Conservation (phyloP, 2,797 vertebrate genomes). For the Rallus crepitans region DNA sequence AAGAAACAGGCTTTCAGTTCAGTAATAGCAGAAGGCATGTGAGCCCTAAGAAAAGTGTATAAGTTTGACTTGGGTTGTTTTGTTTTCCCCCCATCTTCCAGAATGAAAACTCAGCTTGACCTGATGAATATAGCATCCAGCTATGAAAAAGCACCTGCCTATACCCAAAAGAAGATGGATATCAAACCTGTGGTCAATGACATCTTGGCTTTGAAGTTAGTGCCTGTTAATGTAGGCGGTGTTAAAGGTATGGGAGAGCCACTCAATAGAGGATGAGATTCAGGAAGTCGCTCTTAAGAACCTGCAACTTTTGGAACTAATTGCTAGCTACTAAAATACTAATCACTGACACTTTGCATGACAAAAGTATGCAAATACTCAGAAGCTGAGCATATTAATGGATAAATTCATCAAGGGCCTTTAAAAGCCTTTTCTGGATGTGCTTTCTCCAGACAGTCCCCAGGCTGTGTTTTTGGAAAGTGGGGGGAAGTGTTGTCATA, state of each 20-base stretch:
- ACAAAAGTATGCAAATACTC: not conserved
- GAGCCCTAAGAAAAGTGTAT: not conserved
- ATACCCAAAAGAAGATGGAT: conserved; percentile 57
- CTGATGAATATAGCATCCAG: conserved; percentile 66
- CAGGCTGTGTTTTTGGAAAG: not conserved
- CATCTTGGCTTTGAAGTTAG: conserved; percentile 68
- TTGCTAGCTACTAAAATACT: not conserved
- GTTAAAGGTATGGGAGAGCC: conserved; percentile 39
- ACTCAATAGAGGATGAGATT: not conserved
- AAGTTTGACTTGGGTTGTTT: not conserved
- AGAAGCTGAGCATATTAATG: not conserved
- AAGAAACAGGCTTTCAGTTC: not conserved
- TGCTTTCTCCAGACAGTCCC: not conserved
- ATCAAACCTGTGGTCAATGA: conserved; percentile 67
- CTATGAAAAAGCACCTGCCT: conserved; percentile 48
- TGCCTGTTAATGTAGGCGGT: not conserved
- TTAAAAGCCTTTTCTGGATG: not conserved
- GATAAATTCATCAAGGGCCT: not conserved
- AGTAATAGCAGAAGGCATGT: not conserved
- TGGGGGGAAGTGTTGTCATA: not conserved
- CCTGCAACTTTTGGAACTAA: not conserved
- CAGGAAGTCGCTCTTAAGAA: not conserved
- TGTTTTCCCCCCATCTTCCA: not conserved
- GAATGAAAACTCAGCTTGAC: conserved; percentile 78
- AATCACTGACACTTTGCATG: not conserved